A percentile compares a stretch with the other conserved stretches of the same genome.
These are phyloP conservation scores for Leptestheria dahalacensis DNA, from an alignment of 1,140 invertebrate genomes.

Conservation along the genomic window DNA sequence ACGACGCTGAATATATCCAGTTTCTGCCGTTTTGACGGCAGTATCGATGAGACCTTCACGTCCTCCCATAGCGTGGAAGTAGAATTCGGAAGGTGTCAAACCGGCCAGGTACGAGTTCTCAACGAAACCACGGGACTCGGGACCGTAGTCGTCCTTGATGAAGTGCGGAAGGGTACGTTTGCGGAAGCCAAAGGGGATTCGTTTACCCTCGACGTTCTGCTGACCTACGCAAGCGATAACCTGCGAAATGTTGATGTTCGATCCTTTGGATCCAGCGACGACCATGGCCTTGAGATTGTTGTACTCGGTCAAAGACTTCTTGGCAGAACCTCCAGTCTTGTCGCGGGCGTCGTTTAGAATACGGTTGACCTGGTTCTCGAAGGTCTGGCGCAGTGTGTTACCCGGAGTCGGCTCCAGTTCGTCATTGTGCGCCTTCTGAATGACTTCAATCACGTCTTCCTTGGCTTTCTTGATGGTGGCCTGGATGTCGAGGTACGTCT, in stretches of 20 bases:
- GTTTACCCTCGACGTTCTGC: slow-evolving; percentile 99
- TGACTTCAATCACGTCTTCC: slow-evolving; percentile 98
- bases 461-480: slow-evolving; percentile 97
- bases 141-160: slow-evolving; percentile 99
- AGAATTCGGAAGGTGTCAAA: slow-evolving; percentile 96
- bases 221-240: slow-evolving; percentile 99
- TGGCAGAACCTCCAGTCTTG: slow-evolving; percentile 97
- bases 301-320: slow-evolving; percentile 96
- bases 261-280: slow-evolving; percentile 97
- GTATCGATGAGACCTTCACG: slow-evolving; percentile 99
- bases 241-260: slow-evolving; percentile 99
- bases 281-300: slow-evolving; percentile 99
- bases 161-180: slow-evolving; percentile 98
- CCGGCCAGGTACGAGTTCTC: slow-evolving; percentile 99
- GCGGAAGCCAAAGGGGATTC: slow-evolving; percentile 97
- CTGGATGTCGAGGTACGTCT: slow-evolving; percentile 96
- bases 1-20: slow-evolving; percentile 97
- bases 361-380: slow-evolving; percentile 70
- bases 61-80: slow-evolving; percentile 99
- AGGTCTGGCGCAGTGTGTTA: slow-evolving; percentile 86
- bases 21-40: slow-evolving; percentile 99
- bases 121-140: slow-evolving; percentile 96
- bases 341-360: slow-evolving; percentile 99
- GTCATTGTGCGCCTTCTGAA: slow-evolving; percentile 99
- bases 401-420: slow-evolving; percentile 96